Evolutionary conservation across 2,888 invertebrate genomes (phyloP), one percentile per base, ranked within the genome.

Genomic region (Ypsolopha sequella): DNA sequence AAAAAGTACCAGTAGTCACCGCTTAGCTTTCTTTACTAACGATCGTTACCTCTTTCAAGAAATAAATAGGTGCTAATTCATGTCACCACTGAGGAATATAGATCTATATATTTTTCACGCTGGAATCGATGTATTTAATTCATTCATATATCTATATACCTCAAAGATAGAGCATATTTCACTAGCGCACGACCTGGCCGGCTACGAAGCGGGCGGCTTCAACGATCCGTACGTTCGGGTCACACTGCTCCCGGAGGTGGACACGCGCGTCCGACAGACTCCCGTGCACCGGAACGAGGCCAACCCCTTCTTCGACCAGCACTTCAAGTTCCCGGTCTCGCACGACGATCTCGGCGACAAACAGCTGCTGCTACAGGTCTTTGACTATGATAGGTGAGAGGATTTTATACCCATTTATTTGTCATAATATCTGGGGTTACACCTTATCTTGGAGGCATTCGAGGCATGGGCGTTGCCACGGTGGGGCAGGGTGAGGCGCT

Each of bases 321-420:
- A 94, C 71, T 96, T 96, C 82, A 96, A 96, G 80, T 96, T 96
- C 71, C 96, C 96, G 0, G 93, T 96, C 7, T 94, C 95, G 10
- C 93, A 94, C 61, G 96, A 96, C 60, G 95, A 96, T 59, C 84
- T 96, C 45, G 90, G 91, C 51, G 93, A 94, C 53, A 95, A 94
- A 74, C 92, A 91, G 33, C 80, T 95, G 48, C 76, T 93, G 54
- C 76, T 93, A n/a, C 93, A 94, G 82, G 92, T 91, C 59, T 89
- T 89, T 58, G 89, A 89, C 64, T 89, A 88, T 66, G 87, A 87
- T 66, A 80, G 87, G 87, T 86, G 38, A 56, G 59, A 33, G n/a
- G 6, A n/a, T 7, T 36, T 36, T 36, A 48, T 11, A 7, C 34
- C 13, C 7, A 47, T 7, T n/a, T 24, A 24, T 24, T 4, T 24